phyloP scores from a whole-genome alignment of 2,797 vertebrate genomes.

The Garrulus glandarius region DNA sequence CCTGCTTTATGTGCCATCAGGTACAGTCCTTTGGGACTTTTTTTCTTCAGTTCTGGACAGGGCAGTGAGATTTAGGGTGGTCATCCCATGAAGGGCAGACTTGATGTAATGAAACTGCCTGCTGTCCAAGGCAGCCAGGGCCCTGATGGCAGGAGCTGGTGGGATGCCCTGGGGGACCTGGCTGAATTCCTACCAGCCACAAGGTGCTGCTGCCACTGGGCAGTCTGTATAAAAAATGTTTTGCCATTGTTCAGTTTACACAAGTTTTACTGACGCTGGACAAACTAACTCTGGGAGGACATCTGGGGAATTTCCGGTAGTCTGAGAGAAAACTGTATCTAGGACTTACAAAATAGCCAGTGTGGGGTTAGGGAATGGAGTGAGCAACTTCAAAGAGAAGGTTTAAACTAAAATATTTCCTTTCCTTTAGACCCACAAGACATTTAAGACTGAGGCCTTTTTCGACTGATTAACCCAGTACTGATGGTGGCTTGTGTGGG shows the following conservation, averaged over 20 bases:
- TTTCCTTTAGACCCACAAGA: not conserved
- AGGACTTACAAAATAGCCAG: not conserved
- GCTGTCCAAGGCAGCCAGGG: fast-evolving
- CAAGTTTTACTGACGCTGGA: not conserved
- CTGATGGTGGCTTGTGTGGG: not conserved
- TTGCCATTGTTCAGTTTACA: not conserved
- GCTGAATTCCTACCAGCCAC: not conserved
- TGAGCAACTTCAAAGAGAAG: not conserved
- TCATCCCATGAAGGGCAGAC: not conserved
- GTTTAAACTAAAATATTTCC: not conserved
- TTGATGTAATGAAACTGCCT: not conserved
- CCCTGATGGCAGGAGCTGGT: not conserved
- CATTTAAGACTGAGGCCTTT: not conserved
- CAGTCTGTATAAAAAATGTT: not conserved
- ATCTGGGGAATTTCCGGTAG: not conserved
- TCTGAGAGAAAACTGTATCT: not conserved
- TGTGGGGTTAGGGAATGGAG: not conserved
- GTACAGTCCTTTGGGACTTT: not conserved
- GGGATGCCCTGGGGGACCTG: not conserved
- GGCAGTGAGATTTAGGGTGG: not conserved
- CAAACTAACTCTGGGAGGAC: not conserved
- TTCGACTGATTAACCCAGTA: not conserved
- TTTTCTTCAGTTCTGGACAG: not conserved
- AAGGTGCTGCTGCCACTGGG: not conserved
- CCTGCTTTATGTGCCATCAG: not conserved